Conservation (phyloP, 92 coral and sea anemone species). For the Galaxea fascicularis region DNA sequence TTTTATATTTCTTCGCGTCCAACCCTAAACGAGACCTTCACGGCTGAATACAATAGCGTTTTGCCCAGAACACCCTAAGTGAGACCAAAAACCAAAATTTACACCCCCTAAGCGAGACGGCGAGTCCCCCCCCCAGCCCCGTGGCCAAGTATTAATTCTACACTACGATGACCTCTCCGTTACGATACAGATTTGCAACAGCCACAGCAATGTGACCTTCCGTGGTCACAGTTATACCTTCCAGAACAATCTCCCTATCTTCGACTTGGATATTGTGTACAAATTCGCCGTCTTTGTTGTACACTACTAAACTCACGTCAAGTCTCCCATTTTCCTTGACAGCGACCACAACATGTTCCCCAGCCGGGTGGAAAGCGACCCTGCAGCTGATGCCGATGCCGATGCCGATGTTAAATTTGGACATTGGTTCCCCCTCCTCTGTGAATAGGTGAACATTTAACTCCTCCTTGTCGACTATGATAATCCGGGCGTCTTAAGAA, state of each 20-base stretch:
- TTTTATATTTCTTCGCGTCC: too few relatives aligned
- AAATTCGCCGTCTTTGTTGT: constrained; percentile 11
- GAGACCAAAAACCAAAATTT: too few relatives aligned
- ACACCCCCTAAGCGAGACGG: too few relatives aligned
- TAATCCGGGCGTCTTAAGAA: background rate
- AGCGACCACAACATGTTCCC: constrained; percentile 3
- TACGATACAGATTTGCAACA: background rate
- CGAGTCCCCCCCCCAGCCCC: too few relatives aligned
- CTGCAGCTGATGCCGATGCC: too few relatives aligned
- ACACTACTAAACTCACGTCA: background rate
- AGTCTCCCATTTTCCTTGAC: background rate
- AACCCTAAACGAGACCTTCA: too few relatives aligned
- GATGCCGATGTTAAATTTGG: constrained; percentile 14
- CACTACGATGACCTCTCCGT: background rate
- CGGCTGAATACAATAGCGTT: too few relatives aligned
- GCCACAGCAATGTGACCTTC: constrained; percentile 22
- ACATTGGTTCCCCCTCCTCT: constrained; percentile 19
- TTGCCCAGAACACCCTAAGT: too few relatives aligned
- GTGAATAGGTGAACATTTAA: constrained; percentile 27
- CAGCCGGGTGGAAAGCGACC: background rate
- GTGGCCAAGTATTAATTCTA: too few relatives aligned
- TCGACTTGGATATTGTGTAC: background rate
- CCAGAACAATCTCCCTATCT: background rate
- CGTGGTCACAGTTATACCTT: background rate
- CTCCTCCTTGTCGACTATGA: background rate